A percentile compares a stretch with the other conserved stretches of the same genome.
phyloP scores from a whole-genome alignment of 2,888 invertebrate genomes.

The Disparrhopalites patrizii region DNA sequence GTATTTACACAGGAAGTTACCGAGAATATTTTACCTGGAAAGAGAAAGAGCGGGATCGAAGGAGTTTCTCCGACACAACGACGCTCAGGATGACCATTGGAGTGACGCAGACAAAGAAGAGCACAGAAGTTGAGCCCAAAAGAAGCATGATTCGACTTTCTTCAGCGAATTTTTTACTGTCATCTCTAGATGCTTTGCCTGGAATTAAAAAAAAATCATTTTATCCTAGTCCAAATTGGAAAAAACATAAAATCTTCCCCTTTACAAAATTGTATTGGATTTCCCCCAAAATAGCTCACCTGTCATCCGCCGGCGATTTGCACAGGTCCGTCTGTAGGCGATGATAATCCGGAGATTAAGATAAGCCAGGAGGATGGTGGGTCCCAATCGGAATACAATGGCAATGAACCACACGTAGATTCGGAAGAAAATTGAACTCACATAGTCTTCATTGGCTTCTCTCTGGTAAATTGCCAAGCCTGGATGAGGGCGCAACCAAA shows the following conservation, averaged over 20 bases:
- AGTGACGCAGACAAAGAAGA: slow-evolving; percentile 64
- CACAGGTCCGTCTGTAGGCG: slow-evolving; percentile 64
- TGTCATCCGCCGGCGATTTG: slow-evolving; percentile 63
- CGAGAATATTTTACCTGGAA: slow-evolving; percentile 55
- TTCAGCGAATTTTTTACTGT: slow-evolving; percentile 64
- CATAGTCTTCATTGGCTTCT: slow-evolving; percentile 56
- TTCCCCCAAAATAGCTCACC: slow-evolving; percentile 53
- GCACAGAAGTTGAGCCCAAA: slow-evolving; percentile 58
- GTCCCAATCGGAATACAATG: slow-evolving; percentile 63
- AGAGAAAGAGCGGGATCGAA: slow-evolving; percentile 50
- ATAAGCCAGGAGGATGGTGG: slow-evolving; percentile 63
- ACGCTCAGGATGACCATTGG: slow-evolving; percentile 69
- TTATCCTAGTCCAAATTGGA: too few species aligned
- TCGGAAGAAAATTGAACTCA: slow-evolving; percentile 57
- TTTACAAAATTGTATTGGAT: too few species aligned
- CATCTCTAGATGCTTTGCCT: slow-evolving; percentile 55
- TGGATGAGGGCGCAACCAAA: too few species aligned
- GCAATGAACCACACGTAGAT: slow-evolving; percentile 57
- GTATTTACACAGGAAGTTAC: neutral
- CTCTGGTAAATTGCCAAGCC: slow-evolving; percentile 61
- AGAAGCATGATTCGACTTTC: slow-evolving; percentile 63
- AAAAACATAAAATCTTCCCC: neutral
- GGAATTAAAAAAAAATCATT: slow-evolving; percentile 10
- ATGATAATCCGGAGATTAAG: slow-evolving; percentile 65
- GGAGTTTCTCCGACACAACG: slow-evolving; percentile 58